Conservation (phyloP, 2,888 invertebrate species). For the Dryobota labecula region DNA sequence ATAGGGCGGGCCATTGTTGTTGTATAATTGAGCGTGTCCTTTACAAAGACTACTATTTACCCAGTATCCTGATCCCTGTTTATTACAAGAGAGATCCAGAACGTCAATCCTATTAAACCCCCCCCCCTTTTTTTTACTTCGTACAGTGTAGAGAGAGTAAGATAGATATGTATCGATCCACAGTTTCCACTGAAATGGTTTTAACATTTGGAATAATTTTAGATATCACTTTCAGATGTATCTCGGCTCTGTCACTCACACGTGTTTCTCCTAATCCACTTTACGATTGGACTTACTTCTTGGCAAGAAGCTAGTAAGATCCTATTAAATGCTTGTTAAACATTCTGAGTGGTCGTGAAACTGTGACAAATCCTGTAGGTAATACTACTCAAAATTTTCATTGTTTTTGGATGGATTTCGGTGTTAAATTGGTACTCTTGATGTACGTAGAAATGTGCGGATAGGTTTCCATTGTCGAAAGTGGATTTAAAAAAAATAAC, state of each 20-base stretch:
- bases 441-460: background rate
- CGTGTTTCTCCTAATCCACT: conserved; percentile 38
- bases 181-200: background rate
- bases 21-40: background rate
- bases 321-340: conserved; percentile 39
- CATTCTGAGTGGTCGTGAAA: conserved; percentile 29
- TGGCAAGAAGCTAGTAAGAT: conserved; percentile 21
- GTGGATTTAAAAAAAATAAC: background rate
- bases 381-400: conserved; percentile 30
- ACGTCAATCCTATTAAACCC: background rate
- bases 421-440: conserved; percentile 24
- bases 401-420: conserved; percentile 36
- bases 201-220: background rate
- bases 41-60: background rate
- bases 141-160: too few species aligned
- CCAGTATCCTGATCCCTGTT: background rate
- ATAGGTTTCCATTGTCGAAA: background rate
- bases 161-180: too few species aligned
- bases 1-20: background rate
- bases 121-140: too few species aligned
- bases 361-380: conserved; percentile 33
- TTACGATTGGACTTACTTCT: conserved; percentile 32
- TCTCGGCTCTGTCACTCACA: too few species aligned
- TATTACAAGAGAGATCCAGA: background rate
- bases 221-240: background rate